These are phyloP conservation scores for Lampris incognitus DNA, from an alignment of 2,113 vertebrate genomes.

Conservation along the genomic window DNA sequence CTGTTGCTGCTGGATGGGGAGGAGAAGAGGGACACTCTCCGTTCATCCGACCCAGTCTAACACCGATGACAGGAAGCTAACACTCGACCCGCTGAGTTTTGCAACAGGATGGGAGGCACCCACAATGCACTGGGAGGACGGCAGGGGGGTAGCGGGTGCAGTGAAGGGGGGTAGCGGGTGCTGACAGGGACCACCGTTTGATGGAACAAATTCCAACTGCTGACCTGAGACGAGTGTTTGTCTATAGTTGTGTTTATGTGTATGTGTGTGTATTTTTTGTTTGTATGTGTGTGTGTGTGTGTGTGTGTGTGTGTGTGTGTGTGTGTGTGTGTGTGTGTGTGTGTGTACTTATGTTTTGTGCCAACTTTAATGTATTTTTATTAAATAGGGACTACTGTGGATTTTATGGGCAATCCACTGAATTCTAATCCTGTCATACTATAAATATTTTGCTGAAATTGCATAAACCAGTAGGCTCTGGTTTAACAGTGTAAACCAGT, in stretches of 20 bases:
- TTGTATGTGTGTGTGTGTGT: too few relatives aligned
- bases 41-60: conserved; percentile 19
- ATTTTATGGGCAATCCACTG: too few relatives aligned
- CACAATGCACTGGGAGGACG: conserved; percentile 37
- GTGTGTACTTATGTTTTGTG: too few relatives aligned
- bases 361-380: background rate
- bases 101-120: conserved; percentile 31
- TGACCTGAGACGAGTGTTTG: background rate
- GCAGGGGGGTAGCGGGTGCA: conserved; percentile 2
- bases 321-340: too few relatives aligned
- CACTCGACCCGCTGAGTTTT: conserved; percentile 53
- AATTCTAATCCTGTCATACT: too few relatives aligned
- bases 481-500: too few relatives aligned
- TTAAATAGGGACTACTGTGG: too few relatives aligned
- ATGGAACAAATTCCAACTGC: conserved; percentile 64
- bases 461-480: too few relatives aligned
- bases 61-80: conserved; percentile 52
- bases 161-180: conserved; percentile 38
- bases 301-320: too few relatives aligned
- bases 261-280: background rate
- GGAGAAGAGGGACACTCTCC: conserved; percentile 13
- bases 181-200: conserved; percentile 61
- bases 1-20: conserved; percentile 48
- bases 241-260: conserved; percentile 3
- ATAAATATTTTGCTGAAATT: too few relatives aligned